Conservation (phyloP, 2,113 vertebrate genomes). For the Pristiophorus japonicus region DNA sequence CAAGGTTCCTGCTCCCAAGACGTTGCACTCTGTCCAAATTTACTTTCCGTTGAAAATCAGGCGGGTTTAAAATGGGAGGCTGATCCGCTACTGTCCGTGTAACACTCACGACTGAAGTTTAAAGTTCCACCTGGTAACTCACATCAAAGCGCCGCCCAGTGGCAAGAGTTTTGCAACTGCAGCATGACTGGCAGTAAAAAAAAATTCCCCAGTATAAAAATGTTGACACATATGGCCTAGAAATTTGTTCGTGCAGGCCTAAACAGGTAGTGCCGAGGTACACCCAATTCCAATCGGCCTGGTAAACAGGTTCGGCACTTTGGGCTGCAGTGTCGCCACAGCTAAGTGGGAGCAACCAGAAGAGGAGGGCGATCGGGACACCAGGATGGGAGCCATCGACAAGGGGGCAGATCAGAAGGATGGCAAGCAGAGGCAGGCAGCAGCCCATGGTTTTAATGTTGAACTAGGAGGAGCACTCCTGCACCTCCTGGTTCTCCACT, state of each 20-base stretch:
- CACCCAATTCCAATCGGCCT: not conserved
- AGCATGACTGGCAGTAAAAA: not conserved
- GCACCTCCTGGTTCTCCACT: not conserved
- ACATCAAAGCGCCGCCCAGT: not conserved
- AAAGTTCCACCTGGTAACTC: not conserved
- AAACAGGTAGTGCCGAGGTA: not conserved
- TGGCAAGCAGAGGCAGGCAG: not conserved
- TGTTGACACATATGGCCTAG: not conserved
- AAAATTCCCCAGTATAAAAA: not conserved
- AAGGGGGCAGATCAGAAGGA: not conserved
- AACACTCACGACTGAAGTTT: not conserved
- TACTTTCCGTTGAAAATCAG: too few relatives aligned
- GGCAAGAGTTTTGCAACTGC: not conserved
- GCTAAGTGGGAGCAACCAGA: not conserved
- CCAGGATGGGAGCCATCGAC: not conserved
- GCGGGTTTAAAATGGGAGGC: too few relatives aligned
- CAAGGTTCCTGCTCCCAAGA: too few relatives aligned
- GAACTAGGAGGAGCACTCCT: not conserved
- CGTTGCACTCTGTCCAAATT: too few relatives aligned
- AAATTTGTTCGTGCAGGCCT: not conserved
- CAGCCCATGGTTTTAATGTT: not conserved
- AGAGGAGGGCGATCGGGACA: not conserved
- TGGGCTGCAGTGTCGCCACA: not conserved
- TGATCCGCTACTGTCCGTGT: not conserved
- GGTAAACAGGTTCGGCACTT: not conserved